Evolutionary conservation across 2,797 vertebrate species (phyloP).

Genomic region (Alauda arvensis): DNA sequence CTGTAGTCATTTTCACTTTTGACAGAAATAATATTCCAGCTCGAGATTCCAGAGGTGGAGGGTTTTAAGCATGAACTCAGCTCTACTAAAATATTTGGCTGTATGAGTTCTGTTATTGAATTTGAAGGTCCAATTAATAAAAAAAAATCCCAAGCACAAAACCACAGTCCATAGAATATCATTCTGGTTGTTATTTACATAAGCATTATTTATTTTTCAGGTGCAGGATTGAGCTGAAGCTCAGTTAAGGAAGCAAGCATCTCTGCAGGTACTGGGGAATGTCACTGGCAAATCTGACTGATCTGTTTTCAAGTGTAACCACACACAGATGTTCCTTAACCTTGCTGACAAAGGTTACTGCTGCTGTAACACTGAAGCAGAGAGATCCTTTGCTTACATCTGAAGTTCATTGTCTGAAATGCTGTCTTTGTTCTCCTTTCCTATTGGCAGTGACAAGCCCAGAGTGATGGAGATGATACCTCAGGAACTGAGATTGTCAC

Average conservation of each 20-base stretch:
- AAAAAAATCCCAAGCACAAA: not conserved
- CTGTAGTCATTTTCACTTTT: conserved; percentile 2
- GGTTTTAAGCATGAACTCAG: not conserved
- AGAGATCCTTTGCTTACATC: not conserved
- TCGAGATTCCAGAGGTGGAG: not conserved
- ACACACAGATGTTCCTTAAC: not conserved
- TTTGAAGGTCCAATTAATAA: not conserved
- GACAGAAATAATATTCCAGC: conserved; percentile 11
- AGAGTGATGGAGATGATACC: not conserved
- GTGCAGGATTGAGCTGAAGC: not conserved
- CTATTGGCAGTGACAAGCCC: not conserved
- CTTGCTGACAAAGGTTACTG: not conserved
- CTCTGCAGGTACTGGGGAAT: not conserved
- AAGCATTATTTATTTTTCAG: not conserved
- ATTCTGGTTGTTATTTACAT: not conserved
- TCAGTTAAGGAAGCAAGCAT: not conserved
- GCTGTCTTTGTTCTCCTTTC: not conserved
- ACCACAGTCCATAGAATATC: not conserved
- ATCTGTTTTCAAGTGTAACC: not conserved
- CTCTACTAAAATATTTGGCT: not conserved
- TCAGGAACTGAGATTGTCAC: not conserved
- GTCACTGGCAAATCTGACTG: not conserved
- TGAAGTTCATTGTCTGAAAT: not conserved
- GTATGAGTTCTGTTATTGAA: not conserved
- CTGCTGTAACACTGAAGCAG: not conserved